A percentile compares a stretch with the other conserved stretches of the same genome.
Conservation (phyloP, 2,888 invertebrate species). For the Syrphus vitripennis region DNA sequence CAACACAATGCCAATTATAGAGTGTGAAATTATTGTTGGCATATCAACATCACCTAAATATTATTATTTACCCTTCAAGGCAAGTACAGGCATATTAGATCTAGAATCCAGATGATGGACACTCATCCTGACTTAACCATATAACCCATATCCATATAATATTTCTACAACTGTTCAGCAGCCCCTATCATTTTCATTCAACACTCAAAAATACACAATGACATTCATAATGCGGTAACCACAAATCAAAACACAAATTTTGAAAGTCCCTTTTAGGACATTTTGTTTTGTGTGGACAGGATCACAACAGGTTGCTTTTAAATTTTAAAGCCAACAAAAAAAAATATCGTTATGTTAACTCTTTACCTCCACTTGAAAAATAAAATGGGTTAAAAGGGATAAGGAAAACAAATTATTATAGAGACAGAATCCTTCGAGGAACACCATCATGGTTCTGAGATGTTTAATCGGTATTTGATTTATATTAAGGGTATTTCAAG, state of each 20-base stretch:
- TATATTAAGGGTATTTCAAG: too few species aligned
- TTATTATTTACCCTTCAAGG: constrained; percentile 24
- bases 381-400: neutral
- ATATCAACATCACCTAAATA: neutral
- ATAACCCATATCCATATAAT: neutral
- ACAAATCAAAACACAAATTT: constrained; percentile 58
- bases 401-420: neutral
- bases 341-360: neutral
- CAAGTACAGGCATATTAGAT: neutral
- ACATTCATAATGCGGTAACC: neutral
- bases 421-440: neutral
- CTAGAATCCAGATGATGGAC: neutral
- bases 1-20: constrained; percentile 39
- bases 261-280: constrained; percentile 36
- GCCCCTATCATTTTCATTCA: neutral
- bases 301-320: constrained; percentile 48
- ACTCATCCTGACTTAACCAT: neutral
- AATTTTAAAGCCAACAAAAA: neutral
- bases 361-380: neutral
- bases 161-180: neutral
- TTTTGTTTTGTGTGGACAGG: constrained; percentile 39
- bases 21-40: constrained; percentile 40
- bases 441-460: neutral
- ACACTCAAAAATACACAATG: neutral
- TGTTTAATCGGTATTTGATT: too few species aligned